Conservation (phyloP, 2,113 vertebrate genomes). For the Phyllostomus hastatus region DNA sequence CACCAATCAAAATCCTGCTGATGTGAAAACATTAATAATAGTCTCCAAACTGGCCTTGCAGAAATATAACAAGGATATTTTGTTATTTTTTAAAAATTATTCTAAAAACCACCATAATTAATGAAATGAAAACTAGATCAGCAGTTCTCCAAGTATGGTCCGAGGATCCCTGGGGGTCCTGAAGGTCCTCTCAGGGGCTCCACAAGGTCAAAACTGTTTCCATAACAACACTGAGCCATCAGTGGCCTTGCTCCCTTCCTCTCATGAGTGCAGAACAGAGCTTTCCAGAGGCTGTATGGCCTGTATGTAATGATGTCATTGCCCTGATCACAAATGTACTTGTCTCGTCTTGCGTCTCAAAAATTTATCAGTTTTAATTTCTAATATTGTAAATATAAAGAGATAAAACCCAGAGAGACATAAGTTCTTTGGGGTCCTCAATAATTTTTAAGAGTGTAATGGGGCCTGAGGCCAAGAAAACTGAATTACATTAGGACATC, state of each 20-base stretch:
- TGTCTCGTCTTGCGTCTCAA: neutral
- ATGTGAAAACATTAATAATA: neutral
- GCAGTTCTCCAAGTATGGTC: neutral
- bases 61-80: neutral
- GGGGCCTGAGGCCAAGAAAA: neutral
- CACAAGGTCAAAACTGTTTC: neutral
- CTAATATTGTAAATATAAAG: neutral
- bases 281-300: neutral
- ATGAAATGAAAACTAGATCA: neutral
- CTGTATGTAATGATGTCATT: neutral
- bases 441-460: neutral
- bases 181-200: neutral
- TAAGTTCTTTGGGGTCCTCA: neutral
- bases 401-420: neutral
- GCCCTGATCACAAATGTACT: neutral
- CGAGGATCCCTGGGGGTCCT: neutral
- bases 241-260: neutral
- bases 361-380: neutral
- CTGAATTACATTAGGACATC: neutral
- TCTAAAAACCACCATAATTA: constrained; percentile 8
- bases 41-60: neutral
- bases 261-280: neutral
- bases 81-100: neutral
- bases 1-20: neutral
- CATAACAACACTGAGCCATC: neutral